phyloP scores from a whole-genome alignment of 2,888 invertebrate species.

The Sarcophaga carnaria region DNA sequence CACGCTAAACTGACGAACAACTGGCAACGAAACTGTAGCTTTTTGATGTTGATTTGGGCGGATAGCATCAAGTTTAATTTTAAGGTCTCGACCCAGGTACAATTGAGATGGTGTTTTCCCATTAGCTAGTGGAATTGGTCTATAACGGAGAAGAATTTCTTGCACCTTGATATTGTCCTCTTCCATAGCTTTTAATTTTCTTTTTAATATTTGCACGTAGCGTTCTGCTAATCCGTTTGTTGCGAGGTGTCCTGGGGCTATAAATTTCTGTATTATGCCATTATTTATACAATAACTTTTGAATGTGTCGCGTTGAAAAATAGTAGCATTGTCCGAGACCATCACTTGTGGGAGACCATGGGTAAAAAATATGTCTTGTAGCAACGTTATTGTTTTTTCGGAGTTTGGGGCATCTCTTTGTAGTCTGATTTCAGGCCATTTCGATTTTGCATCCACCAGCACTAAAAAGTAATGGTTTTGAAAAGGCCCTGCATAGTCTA shows the following conservation, averaged over 20 bases:
- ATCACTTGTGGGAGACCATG: no score
- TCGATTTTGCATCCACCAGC: constrained; percentile 48
- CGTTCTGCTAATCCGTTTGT: constrained; percentile 47
- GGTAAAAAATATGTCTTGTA: constrained; percentile 35
- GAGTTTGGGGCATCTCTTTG: constrained; percentile 48
- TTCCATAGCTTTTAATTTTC: constrained; percentile 51
- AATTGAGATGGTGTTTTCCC: constrained; percentile 50
- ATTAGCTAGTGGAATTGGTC: constrained; percentile 49
- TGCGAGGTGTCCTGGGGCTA: constrained; percentile 10
- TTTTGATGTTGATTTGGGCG: constrained; percentile 15
- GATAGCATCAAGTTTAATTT: constrained; percentile 49
- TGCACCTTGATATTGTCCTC: constrained; percentile 42
- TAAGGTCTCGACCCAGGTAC: constrained; percentile 37
- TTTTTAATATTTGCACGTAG: constrained; percentile 56
- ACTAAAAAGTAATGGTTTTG: constrained; percentile 36
- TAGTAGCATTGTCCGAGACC: no score
- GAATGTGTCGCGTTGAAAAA: constrained; percentile 54
- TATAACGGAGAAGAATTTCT: constrained; percentile 46
- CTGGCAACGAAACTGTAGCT: neutral
- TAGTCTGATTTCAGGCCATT: constrained; percentile 53
- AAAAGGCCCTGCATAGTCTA: neutral
- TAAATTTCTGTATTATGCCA: constrained; percentile 55
- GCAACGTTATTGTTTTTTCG: constrained; percentile 49
- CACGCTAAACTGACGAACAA: neutral
- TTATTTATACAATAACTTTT: constrained; percentile 41